phyloP scores from a whole-genome alignment of 2,888 invertebrate genomes.

The Xestobium rufovillosum region DNA sequence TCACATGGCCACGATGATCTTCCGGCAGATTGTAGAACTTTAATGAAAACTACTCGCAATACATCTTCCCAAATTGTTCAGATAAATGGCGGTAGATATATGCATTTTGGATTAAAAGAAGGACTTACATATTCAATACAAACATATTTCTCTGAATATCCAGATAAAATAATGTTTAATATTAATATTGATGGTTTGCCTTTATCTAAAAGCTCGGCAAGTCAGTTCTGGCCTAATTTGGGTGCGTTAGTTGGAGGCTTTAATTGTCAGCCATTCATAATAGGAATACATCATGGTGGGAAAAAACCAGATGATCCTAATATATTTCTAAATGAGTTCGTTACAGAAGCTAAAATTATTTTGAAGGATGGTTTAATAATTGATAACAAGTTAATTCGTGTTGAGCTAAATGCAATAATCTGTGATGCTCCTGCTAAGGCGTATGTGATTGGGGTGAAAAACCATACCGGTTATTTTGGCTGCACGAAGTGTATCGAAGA shows the following conservation, averaged over 20 bases:
- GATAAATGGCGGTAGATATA: constrained; percentile 20
- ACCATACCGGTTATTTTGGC: constrained; percentile 25
- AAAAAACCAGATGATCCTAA: constrained; percentile 17
- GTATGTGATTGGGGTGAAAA: constrained; percentile 21
- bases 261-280: too few species aligned
- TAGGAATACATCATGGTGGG: constrained; percentile 15
- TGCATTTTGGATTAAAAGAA: constrained; percentile 18
- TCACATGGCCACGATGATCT: too few species aligned
- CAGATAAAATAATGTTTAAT: constrained; percentile 13
- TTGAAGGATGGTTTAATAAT: constrained; percentile 9
- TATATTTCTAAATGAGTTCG: constrained; percentile 17
- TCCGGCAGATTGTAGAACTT: too few species aligned
- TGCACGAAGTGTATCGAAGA: constrained; percentile 26
- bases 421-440: constrained; percentile 28
- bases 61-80: too few species aligned
- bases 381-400: constrained; percentile 10
- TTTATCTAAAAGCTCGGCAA: constrained; percentile 21
- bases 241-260: too few species aligned
- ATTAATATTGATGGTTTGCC: constrained; percentile 26
- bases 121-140: constrained; percentile 16
- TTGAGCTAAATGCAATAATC: constrained; percentile 18
- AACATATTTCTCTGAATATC: constrained; percentile 11
- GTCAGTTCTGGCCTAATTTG: constrained; percentile 26
- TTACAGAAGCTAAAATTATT: constrained; percentile 18
- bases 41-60: too few species aligned